Conservation (phyloP, 2,113 vertebrate genomes). For the Psammodynastes pulverulentus region DNA sequence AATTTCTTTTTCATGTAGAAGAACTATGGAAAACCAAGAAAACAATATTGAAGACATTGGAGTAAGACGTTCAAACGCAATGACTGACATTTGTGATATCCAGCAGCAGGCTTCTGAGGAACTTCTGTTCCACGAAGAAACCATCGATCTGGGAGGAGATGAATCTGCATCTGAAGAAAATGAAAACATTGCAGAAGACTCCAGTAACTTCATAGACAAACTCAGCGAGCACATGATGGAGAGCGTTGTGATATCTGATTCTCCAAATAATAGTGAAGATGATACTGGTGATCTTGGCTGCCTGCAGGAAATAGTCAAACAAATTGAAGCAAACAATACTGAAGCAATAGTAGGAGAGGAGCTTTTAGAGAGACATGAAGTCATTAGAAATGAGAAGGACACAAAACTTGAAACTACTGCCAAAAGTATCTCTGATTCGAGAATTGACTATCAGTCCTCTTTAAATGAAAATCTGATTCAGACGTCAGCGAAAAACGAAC, state of each 20-base stretch:
- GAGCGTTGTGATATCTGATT: constrained; percentile 96
- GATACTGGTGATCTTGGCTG: constrained; percentile 84
- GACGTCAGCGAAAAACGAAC: constrained; percentile 27
- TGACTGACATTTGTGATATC: fast-evolving
- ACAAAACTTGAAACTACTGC: constrained; percentile 59
- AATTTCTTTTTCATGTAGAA: constrained; percentile 42
- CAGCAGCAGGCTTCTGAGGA: constrained; percentile 54
- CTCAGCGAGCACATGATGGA: constrained; percentile 98
- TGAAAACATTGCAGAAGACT: constrained; percentile 78
- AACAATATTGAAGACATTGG: constrained; percentile 32
- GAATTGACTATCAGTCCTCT: constrained; percentile 50
- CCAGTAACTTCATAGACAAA: constrained; percentile 77
- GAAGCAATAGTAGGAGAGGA: constrained; percentile 24
- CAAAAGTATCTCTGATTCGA: constrained; percentile 54
- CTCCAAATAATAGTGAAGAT: constrained; percentile 91
- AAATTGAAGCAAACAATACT: constrained; percentile 56
- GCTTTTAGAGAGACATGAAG: constrained; percentile 32
- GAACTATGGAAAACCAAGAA: constrained; percentile 73
- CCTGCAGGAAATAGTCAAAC: constrained; percentile 72
- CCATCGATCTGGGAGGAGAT: constrained; percentile 85
- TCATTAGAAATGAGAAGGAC: constrained; percentile 56
- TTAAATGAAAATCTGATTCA: constrained; percentile 51
- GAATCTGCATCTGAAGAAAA: constrained; percentile 79
- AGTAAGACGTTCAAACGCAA: not conserved
- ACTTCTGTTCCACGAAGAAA: constrained; percentile 80